Evolutionary conservation across 2,113 vertebrate species (phyloP).

Genomic region (Crotalus tigris): DNA sequence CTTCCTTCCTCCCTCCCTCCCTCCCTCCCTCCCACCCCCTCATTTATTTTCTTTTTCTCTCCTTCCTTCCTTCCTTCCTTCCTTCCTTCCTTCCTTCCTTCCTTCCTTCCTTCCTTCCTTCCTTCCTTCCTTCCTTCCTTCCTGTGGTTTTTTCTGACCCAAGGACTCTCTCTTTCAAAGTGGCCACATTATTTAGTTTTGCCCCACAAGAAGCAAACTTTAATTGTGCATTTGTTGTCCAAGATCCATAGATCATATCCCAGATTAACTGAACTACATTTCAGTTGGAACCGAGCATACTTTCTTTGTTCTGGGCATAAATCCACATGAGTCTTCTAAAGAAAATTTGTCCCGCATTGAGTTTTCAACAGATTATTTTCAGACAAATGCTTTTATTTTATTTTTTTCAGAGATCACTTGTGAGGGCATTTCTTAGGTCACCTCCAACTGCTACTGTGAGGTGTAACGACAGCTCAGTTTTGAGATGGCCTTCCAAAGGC

Average conservation of each 20-base stretch:
- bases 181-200: not conserved
- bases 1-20: too few species aligned
- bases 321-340: not conserved
- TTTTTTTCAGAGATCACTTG: not conserved
- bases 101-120: too few species aligned
- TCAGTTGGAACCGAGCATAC: not conserved
- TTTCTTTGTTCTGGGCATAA: not conserved
- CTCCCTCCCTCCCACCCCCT: too few species aligned
- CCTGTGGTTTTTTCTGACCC: not conserved
- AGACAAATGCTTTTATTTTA: not conserved
- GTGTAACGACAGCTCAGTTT: not conserved
- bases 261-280: not conserved
- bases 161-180: not conserved
- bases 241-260: not conserved
- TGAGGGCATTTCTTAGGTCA: not conserved
- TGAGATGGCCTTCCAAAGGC: not conserved
- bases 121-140: too few species aligned
- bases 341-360: not conserved
- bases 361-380: not conserved
- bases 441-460: not conserved
- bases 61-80: too few species aligned
- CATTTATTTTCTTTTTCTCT: too few species aligned
- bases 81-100: too few species aligned
- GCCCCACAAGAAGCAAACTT: not conserved
- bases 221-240: not conserved